Evolutionary conservation across 2,113 vertebrate genomes (phyloP).

Genomic region (Aegithalos caudatus): DNA sequence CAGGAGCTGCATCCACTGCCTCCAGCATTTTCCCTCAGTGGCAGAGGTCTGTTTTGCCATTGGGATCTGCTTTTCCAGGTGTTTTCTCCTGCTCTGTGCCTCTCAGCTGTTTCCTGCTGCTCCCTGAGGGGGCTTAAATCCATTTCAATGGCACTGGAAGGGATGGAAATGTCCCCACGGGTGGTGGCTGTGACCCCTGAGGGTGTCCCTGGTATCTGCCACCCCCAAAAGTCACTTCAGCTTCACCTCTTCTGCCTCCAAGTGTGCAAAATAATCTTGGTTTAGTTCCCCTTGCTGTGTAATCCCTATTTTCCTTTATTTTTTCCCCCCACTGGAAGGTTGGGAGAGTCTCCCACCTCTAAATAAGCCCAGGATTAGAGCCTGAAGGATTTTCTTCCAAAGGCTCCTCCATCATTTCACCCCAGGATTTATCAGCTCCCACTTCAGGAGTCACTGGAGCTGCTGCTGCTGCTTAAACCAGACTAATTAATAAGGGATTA

Average conservation of each 20-base stretch:
- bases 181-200: neutral
- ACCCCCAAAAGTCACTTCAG: neutral
- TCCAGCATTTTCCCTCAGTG: neutral
- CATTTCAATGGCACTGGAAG: neutral
- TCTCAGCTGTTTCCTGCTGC: neutral
- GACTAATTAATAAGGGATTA: neutral
- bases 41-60: neutral
- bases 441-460: neutral
- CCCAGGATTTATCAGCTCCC: accelerated
- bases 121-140: neutral
- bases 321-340: neutral
- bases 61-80: neutral
- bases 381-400: neutral
- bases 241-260: neutral
- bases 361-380: neutral
- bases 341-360: neutral
- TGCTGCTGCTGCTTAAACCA: neutral
- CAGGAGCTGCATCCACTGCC: neutral
- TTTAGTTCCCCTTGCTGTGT: neutral
- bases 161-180: neutral
- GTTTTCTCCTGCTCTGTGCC: neutral
- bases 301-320: neutral
- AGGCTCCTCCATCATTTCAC: neutral
- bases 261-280: neutral
- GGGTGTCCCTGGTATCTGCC: neutral